A percentile compares a stretch with the other conserved stretches of the same genome.
phyloP scores from a whole-genome alignment of 2,888 invertebrate species.

The Acanthosepion esculentum region DNA sequence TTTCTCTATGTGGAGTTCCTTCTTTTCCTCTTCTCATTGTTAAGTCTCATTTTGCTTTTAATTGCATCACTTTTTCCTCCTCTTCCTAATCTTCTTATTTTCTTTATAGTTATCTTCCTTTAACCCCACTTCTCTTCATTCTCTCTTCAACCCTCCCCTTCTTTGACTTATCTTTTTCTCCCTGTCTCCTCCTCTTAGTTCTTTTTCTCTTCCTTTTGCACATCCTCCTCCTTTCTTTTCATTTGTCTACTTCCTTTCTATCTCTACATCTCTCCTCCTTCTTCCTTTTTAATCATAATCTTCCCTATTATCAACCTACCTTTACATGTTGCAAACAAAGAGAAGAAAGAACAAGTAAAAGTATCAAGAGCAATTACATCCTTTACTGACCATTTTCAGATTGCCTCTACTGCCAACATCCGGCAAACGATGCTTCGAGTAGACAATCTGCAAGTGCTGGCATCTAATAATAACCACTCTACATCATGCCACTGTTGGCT shows the following conservation, averaged over 20 bases:
- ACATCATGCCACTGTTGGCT: not conserved
- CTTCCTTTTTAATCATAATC: too few relatives aligned
- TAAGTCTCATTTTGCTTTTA: not conserved
- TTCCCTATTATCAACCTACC: not conserved
- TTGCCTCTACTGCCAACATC: not conserved
- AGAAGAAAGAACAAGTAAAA: not conserved
- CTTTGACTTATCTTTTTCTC: not conserved
- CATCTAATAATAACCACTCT: not conserved
- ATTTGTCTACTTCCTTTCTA: not conserved
- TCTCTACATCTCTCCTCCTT: too few relatives aligned
- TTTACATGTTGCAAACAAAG: not conserved
- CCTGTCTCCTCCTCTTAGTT: not conserved
- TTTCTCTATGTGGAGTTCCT: too few relatives aligned
- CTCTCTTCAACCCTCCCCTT: not conserved
- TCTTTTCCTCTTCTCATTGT: not conserved
- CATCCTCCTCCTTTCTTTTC: not conserved
- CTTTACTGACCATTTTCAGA: not conserved
- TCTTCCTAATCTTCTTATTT: not conserved
- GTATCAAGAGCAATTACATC: not conserved
- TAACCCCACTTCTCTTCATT: too few relatives aligned
- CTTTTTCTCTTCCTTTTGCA: not conserved
- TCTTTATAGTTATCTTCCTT: not conserved
- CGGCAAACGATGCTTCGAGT: not conserved
- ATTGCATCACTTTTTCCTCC: not conserved
- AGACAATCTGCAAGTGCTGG: constrained; percentile 21